A percentile compares a stretch with the other conserved stretches of the same genome.
Evolutionary conservation across 2,888 invertebrate species (phyloP).

Genomic region (Eupithecia pulchellata): DNA sequence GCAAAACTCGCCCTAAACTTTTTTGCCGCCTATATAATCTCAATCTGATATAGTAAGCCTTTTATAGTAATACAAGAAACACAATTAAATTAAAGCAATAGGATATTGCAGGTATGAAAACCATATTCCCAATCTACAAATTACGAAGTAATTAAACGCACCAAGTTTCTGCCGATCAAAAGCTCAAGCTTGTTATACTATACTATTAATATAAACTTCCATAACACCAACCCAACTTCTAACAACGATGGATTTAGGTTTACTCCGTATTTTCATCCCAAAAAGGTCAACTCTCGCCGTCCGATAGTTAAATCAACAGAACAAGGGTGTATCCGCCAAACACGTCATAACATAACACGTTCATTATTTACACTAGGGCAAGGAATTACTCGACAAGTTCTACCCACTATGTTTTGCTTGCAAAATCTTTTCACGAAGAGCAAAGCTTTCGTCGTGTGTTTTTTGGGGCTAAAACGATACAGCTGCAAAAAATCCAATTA

Average conservation of each 20-base stretch:
- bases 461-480: background rate
- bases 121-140: conserved; percentile 7
- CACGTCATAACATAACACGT: conserved; percentile 43
- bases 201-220: conserved; percentile 35
- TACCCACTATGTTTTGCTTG: background rate
- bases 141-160: conserved; percentile 10
- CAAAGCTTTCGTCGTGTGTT: background rate
- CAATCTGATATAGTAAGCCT: no score
- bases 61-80: background rate
- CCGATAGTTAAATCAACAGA: conserved; percentile 45
- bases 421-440: background rate
- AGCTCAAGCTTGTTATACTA: conserved; percentile 17
- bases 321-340: conserved; percentile 37
- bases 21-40: no score
- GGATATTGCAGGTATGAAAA: background rate
- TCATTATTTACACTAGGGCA: conserved; percentile 31
- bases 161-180: background rate
- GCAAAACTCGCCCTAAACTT: no score
- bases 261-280: conserved; percentile 43
- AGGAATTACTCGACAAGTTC: background rate
- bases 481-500: background rate
- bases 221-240: conserved; percentile 36
- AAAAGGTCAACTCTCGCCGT: conserved; percentile 47
- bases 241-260: conserved; percentile 48
- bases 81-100: background rate